Evolutionary conservation across 2,888 invertebrate species (phyloP), one percentile per base, ranked within the genome.

Genomic region (Clivina fossor): DNA sequence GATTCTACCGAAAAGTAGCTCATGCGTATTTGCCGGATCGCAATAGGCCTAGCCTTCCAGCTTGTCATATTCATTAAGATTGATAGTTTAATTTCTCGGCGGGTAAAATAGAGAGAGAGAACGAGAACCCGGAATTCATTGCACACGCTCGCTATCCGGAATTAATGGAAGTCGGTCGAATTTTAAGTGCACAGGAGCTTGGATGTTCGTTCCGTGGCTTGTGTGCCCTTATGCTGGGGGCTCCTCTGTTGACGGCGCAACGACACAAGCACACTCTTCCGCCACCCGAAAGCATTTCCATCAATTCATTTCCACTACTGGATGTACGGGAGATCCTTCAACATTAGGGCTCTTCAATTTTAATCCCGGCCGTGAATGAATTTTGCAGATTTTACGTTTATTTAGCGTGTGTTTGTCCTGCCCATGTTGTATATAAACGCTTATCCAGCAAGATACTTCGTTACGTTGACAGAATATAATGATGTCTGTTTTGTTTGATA

Each of bases 61-160:
- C 47, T 33, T 33, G 47, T 47, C 47, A 47, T 47, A 47, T 32
- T 47, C 24, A 50, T 41, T 50, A 50, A 41, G 38, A 50, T 50
- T 41, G 41, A 50, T 50, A 41, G 50, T 50, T 41, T 50, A 50
- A 41, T 41, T 41, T 50, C 50, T 20, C 40, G 15, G 15, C 13
- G 20, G 20, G 22, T 13, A 33, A 33, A 33, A 16, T n/a, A n/a
- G n/a, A n/a, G n/a, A n/a, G n/a, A n/a, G n/a, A n/a, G n/a, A n/a
- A n/a, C n/a, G n/a, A n/a, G 16, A 9, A 48, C 35, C 41, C 30
- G 41, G 20, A 50, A 41, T 50, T 40, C 50, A 50, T 50, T 41
- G 33, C 50, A 43, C 33, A 33, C 33, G 47, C 30, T 35, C 24
- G 48, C 28, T 32, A 20, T 19, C 37, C 37, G 48, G 37, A 37